Evolutionary conservation across 2,888 invertebrate genomes (phyloP), one percentile per base, ranked within the genome.

Genomic region (Hemicrepidius hirtus): DNA sequence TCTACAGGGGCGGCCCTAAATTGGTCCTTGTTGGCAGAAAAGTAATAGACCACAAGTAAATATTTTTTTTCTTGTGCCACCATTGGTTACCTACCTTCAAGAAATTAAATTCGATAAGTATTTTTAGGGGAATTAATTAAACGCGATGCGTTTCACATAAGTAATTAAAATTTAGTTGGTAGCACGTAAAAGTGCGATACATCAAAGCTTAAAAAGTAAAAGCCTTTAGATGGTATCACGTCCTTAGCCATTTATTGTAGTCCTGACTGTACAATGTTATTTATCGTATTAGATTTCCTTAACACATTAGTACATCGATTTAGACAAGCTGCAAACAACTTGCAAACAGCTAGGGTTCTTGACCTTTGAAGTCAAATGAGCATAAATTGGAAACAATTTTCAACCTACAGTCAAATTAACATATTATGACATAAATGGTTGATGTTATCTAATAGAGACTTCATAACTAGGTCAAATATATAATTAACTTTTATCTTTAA

Each of bases 401-500:
- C 49, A 62, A 24, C 68, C 68, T 62, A 68, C 68, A 35, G 50
- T 32, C 16, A 21, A 62, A 69, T 69, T 69, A 69, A 55, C 63
- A 69, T 68, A 68, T 62, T 68, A 62, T 60, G 68, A 69, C 68
- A 68, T 68, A 64, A 69, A 69, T 46, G 32, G 55, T 37, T 55
- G 63, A 69, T 70, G 70, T 70, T 65, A 65, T 70, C 70, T 65
- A 70, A 70, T 70, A 70, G 49, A 63, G 49, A 63, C 64, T 55
- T 55, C 18, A 63, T 70, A 70, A 70, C 57, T 64, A 35, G 64
- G 70, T 64, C 70, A 70, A 70, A 70, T 55, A 55, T 59, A 70
- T 69, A 70, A 70, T 70, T 70, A 69, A 69, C 62, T 63, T 63
- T 69, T 69, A 69, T 69, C 69, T 69, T 16, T 10, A 46, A 67